Percentiles rank a stretch among this genome's conserved stretches.
These are phyloP conservation scores for Oryzaephilus surinamensis DNA, from an alignment of 1,140 invertebrate genomes.

Conservation along the genomic window DNA sequence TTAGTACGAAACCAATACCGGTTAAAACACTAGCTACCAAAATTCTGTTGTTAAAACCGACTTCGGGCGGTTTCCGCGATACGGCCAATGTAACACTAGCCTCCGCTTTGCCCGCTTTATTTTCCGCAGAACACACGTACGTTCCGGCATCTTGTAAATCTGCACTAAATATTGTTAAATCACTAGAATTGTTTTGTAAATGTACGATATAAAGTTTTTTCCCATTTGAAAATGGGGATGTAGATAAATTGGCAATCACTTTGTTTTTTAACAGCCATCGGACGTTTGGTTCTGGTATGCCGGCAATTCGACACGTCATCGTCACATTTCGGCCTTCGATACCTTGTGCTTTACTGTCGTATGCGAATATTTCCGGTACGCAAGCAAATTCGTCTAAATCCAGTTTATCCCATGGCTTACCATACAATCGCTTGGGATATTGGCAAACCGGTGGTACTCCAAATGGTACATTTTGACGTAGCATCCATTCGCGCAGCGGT, in stretches of 20 bases:
- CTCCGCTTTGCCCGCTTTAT: constrained; percentile 61
- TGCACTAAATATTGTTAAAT: constrained; percentile 57
- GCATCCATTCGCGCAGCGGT: constrained; percentile 66
- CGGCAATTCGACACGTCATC: constrained; percentile 57
- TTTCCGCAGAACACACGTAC: constrained; percentile 65
- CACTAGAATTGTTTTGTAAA: constrained; percentile 44
- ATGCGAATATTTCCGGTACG: constrained; percentile 50
- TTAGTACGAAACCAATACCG: constrained; percentile 44
- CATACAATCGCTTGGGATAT: constrained; percentile 47
- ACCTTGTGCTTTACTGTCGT: constrained; percentile 41
- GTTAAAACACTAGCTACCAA: constrained; percentile 47
- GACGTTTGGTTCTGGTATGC: constrained; percentile 55
- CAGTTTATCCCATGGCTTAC: constrained; percentile 60
- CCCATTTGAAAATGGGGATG: constrained; percentile 35
- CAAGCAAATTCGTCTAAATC: constrained; percentile 73
- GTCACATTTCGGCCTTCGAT: constrained; percentile 63
- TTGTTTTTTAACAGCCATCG: constrained; percentile 44
- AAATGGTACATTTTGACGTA: constrained; percentile 60
- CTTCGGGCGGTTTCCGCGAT: constrained; percentile 40
- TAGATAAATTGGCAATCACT: constrained; percentile 41
- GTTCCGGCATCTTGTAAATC: constrained; percentile 59
- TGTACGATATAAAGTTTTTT: constrained; percentile 42
- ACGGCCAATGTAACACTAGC: constrained; percentile 58
- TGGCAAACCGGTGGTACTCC: constrained; percentile 57
- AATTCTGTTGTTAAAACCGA: constrained; percentile 41